Conservation (phyloP, 2,113 vertebrate species). For the Aegithalos caudatus region DNA sequence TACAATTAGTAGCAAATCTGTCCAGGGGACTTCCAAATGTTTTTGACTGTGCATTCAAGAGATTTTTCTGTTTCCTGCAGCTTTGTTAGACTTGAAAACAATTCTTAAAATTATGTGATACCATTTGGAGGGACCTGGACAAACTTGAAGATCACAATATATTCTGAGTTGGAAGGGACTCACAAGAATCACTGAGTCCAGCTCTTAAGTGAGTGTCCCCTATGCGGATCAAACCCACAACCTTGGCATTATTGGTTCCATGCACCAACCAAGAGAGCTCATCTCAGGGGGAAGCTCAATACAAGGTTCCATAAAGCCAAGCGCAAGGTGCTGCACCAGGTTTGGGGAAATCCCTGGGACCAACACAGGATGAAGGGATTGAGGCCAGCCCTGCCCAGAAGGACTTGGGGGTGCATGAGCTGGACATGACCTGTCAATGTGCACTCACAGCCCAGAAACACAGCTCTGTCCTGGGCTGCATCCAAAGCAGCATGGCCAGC, state of each 20-base stretch:
- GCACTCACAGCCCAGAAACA: background rate
- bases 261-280: background rate
- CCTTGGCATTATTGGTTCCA: background rate
- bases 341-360: background rate
- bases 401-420: no score
- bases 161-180: background rate
- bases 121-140: background rate
- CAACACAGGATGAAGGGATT: no score
- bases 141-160: background rate
- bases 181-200: background rate
- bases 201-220: no score
- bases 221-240: no score
- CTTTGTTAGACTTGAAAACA: background rate
- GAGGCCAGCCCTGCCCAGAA: background rate
- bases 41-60: background rate
- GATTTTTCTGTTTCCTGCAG: background rate
- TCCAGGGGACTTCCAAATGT: background rate
- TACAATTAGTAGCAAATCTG: background rate
- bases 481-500: fast-evolving
- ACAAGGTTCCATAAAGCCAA: background rate
- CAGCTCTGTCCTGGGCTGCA: background rate
- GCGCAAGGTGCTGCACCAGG: background rate
- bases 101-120: background rate
- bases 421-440: fast-evolving
- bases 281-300: background rate